Evolutionary conservation across 2,113 vertebrate genomes (phyloP).

Genomic region (Bos indicus): DNA sequence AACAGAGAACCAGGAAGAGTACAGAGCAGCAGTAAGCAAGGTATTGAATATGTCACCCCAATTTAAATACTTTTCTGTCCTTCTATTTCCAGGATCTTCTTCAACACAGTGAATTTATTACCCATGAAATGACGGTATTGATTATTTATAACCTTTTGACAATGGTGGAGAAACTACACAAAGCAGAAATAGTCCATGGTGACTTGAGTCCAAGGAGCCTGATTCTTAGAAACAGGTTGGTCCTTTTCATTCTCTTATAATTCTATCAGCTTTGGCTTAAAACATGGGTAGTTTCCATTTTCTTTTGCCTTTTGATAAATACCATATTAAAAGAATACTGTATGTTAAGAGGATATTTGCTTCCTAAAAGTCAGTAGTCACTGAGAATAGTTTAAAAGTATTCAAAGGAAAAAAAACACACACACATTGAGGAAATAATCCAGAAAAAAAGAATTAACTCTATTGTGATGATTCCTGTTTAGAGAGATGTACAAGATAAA

Average conservation of each 20-base stretch:
- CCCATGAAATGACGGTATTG: constrained; percentile 69
- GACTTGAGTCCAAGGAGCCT: constrained; percentile 81
- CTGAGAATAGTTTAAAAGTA: not conserved
- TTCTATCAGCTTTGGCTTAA: not conserved
- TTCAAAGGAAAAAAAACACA: not conserved
- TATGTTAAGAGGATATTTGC: constrained; percentile 15
- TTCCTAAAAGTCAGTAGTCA: constrained; percentile 10
- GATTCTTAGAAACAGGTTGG: constrained; percentile 81
- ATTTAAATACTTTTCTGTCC: not conserved
- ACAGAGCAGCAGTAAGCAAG: not conserved
- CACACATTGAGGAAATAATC: not conserved
- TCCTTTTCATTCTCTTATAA: not conserved
- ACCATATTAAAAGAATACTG: not conserved
- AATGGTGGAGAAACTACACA: constrained; percentile 85
- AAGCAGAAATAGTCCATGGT: constrained; percentile 85
- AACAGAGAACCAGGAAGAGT: not conserved
- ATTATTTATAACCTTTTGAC: constrained; percentile 81
- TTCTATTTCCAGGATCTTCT: constrained; percentile 78
- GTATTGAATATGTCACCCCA: not conserved
- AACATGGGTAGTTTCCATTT: not conserved
- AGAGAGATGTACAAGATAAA: not conserved
- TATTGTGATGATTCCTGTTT: not conserved
- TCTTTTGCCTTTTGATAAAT: constrained; percentile 15
- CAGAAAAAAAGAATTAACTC: not conserved
- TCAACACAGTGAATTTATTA: constrained; percentile 57